Evolutionary conservation across 2,797 vertebrate genomes (phyloP).

Genomic region (Brachyalestes nurse): DNA sequence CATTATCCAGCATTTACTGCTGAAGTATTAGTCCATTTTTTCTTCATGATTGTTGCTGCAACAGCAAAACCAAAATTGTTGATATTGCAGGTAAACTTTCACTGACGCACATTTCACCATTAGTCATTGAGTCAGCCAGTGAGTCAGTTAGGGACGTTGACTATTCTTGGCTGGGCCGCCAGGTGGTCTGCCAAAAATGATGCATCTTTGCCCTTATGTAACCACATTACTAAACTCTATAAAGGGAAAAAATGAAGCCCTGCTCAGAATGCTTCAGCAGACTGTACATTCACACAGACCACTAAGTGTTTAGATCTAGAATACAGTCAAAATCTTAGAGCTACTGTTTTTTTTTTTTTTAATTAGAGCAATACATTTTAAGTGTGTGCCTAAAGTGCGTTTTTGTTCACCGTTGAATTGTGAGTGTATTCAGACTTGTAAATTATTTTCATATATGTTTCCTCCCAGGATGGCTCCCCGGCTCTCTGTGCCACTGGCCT

Average conservation of each 20-base stretch:
- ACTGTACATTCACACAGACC: background rate
- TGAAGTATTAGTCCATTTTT: background rate
- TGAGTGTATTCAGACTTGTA: background rate
- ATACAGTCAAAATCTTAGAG: background rate
- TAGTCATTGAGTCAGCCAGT: background rate
- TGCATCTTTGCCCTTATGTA: background rate
- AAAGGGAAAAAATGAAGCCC: background rate
- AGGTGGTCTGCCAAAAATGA: background rate
- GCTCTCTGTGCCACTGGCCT: slow-evolving; percentile 92
- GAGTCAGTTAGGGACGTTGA: background rate
- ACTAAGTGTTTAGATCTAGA: background rate
- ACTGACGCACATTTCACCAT: background rate
- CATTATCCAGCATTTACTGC: too few relatives aligned
- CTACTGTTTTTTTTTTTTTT: background rate
- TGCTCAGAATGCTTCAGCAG: background rate
- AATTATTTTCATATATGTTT: background rate
- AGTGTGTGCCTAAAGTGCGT: background rate
- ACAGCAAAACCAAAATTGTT: too few relatives aligned
- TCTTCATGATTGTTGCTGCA: background rate
- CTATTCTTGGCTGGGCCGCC: background rate
- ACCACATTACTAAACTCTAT: background rate
- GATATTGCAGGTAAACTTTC: too few relatives aligned
- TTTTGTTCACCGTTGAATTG: background rate
- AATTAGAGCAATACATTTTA: background rate
- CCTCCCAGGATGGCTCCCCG: slow-evolving; percentile 80